These are phyloP conservation scores for Psix sp. DNA, from an alignment of 1,140 invertebrate genomes.

Conservation along the genomic window DNA sequence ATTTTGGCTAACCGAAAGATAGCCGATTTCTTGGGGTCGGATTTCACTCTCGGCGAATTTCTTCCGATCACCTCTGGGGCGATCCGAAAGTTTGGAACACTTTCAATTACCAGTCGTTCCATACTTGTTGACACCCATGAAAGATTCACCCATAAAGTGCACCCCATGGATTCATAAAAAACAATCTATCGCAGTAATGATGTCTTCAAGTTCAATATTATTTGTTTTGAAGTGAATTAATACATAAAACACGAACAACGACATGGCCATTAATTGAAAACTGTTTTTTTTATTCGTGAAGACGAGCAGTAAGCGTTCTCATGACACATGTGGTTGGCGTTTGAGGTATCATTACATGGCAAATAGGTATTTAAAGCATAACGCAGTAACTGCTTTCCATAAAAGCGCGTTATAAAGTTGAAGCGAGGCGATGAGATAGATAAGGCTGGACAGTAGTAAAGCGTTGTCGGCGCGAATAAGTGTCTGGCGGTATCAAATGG, in stretches of 20 bases:
- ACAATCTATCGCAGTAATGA: no score
- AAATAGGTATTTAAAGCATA: slow-evolving; percentile 37
- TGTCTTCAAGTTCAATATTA: no score
- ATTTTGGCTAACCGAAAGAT: slow-evolving; percentile 57
- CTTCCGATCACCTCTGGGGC: slow-evolving; percentile 26
- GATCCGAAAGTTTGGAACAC: slow-evolving; percentile 33
- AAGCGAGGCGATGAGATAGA: slow-evolving; percentile 29
- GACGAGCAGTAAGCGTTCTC: slow-evolving; percentile 4
- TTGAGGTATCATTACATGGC: slow-evolving; percentile 34
- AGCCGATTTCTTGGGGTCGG: slow-evolving; percentile 55
- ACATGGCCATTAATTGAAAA: no score
- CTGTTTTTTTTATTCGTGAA: neutral
- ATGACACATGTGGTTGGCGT: slow-evolving; percentile 18
- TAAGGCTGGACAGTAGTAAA: slow-evolving; percentile 37
- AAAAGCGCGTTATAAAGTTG: slow-evolving; percentile 43
- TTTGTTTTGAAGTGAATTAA: no score
- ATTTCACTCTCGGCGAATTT: slow-evolving; percentile 43
- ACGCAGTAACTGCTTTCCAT: slow-evolving; percentile 44
- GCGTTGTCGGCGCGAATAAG: slow-evolving; percentile 40
- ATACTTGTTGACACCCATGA: slow-evolving; percentile 11
- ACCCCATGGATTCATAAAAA: no score
- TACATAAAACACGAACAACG: no score
- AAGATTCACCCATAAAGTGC: no score
- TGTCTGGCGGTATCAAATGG: slow-evolving; percentile 25
- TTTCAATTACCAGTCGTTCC: slow-evolving; percentile 24